A percentile compares a stretch with the other conserved stretches of the same genome.
Evolutionary conservation across 2,888 invertebrate genomes (phyloP).

Genomic region (Rotaria socialis): DNA sequence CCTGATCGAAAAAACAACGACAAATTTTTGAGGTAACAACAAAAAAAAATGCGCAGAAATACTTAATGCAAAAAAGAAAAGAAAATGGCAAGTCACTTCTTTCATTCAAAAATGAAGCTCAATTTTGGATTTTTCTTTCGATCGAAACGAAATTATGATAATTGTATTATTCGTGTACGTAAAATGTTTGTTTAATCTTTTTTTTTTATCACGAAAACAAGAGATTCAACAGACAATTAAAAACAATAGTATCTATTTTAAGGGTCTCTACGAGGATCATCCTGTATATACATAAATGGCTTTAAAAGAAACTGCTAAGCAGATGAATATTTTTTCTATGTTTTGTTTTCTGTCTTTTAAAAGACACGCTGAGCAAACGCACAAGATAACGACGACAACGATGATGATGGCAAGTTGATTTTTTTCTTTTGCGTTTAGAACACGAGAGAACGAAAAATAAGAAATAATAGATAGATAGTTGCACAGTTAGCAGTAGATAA

Average conservation of each 20-base stretch:
- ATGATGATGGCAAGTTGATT: background rate
- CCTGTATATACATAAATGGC: background rate
- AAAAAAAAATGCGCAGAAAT: background rate
- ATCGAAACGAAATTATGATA: background rate
- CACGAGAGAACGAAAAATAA: background rate
- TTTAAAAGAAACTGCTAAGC: conserved; percentile 1
- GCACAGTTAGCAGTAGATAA: background rate
- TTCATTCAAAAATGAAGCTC: background rate
- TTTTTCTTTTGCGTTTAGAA: background rate
- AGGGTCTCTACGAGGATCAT: conserved; percentile 1
- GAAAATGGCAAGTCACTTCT: background rate
- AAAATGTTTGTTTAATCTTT: background rate
- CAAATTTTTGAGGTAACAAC: background rate
- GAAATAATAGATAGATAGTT: conserved; percentile 19
- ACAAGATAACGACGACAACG: background rate
- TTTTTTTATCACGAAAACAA: background rate
- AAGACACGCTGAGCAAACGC: background rate
- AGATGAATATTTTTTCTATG: background rate
- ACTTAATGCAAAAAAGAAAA: background rate
- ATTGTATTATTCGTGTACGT: background rate
- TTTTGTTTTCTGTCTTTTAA: conserved; percentile 1
- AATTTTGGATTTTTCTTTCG: background rate
- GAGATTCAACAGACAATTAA: conserved; percentile 2
- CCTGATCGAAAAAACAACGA: background rate
- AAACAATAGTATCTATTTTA: background rate